phyloP scores from a whole-genome alignment of 2,888 invertebrate species.

The Drosophila ustulata region DNA sequence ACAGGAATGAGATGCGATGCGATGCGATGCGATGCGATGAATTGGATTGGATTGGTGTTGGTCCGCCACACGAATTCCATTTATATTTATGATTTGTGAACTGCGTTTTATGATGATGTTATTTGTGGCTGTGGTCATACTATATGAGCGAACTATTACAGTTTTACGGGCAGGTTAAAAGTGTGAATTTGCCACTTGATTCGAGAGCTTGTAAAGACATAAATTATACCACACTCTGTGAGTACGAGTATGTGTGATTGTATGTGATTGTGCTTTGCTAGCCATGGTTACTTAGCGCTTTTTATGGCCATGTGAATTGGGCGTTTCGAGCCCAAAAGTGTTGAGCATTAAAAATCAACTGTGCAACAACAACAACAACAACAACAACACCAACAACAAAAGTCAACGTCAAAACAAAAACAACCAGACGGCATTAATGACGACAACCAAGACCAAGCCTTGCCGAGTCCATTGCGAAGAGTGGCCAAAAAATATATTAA shows the following conservation, averaged over 20 bases:
- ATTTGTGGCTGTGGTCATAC: conserved; percentile 49
- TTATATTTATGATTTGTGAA: conserved; percentile 84
- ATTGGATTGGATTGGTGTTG: conserved; percentile 33
- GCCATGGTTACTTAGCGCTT: conserved; percentile 58
- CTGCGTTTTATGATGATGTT: conserved; percentile 82
- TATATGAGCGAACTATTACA: conserved; percentile 69
- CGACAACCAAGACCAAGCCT: conserved; percentile 18
- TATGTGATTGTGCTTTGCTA: conserved; percentile 36
- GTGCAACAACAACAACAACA: conserved; percentile 41
- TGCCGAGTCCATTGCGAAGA: conserved; percentile 18
- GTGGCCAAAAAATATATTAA: conserved; percentile 83
- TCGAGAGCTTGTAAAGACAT: conserved; percentile 77
- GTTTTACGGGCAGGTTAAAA: conserved; percentile 72
- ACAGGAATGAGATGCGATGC: not conserved
- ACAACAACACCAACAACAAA: conserved; percentile 38
- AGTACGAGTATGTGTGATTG: conserved; percentile 13
- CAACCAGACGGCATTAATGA: conserved; percentile 58
- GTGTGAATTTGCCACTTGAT: conserved; percentile 83
- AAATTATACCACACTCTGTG: conserved; percentile 53
- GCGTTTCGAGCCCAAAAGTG: conserved; percentile 58
- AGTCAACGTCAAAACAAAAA: conserved; percentile 67
- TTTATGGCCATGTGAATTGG: conserved; percentile 73
- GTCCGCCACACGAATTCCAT: conserved; percentile 69
- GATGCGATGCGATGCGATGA: not conserved
- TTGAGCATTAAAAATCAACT: conserved; percentile 65